A percentile compares a stretch with the other conserved stretches of the same genome.
Evolutionary conservation across 2,888 invertebrate genomes (phyloP).

Genomic region (Agrochola litura): DNA sequence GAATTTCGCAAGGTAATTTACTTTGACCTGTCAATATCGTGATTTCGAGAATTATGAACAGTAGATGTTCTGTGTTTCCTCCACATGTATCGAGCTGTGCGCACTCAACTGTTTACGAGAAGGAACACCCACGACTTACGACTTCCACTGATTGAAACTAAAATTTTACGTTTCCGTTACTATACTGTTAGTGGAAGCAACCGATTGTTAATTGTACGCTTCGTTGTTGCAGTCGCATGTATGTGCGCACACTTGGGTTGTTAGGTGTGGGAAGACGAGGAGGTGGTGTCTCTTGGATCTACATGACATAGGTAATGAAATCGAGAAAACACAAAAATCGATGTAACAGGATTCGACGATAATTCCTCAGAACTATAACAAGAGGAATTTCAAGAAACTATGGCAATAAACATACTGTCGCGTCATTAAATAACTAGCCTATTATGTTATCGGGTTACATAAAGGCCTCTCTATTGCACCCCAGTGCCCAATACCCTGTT

Average conservation of each 20-base stretch:
- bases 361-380: background rate
- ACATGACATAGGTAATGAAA: background rate
- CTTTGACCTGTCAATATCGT: background rate
- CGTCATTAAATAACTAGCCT: background rate
- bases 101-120: slow-evolving; percentile 35
- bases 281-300: background rate
- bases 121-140: slow-evolving; percentile 62
- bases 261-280: background rate
- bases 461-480: background rate
- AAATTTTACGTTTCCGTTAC: slow-evolving; percentile 53
- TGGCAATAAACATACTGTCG: background rate
- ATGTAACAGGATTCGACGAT: background rate
- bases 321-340: background rate
- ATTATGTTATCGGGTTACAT: no score
- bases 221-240: slow-evolving; percentile 35
- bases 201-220: slow-evolving; percentile 26
- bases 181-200: slow-evolving; percentile 13
- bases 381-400: background rate
- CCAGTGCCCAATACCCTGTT: background rate
- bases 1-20: background rate
- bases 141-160: slow-evolving; percentile 66
- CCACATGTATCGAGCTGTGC: background rate
- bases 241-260: background rate
- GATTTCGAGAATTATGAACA: background rate
- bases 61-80: slow-evolving; percentile 11